Conservation (phyloP, 2,888 invertebrate genomes). For the Monoplex corrugatus region DNA sequence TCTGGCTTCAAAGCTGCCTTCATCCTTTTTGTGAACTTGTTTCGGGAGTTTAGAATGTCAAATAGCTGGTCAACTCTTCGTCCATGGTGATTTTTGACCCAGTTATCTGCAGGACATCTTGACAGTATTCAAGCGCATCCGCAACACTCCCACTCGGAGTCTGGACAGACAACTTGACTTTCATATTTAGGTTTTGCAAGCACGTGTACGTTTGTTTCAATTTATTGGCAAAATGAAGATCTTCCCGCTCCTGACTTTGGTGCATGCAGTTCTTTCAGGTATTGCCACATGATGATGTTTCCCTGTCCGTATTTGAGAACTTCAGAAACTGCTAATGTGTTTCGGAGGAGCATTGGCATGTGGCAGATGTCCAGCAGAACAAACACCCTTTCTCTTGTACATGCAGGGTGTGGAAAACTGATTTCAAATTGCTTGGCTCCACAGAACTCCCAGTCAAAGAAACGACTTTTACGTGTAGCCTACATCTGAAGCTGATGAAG, state of each 20-base stretch:
- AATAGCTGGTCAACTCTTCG: neutral
- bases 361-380: slow-evolving; percentile 20
- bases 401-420: neutral
- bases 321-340: neutral
- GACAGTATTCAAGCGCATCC: slow-evolving; percentile 26
- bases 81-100: slow-evolving; percentile 1
- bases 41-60: slow-evolving; percentile 14
- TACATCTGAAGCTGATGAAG: too few species aligned
- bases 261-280: neutral
- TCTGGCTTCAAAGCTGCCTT: slow-evolving; percentile 10
- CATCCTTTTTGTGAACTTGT: too few species aligned
- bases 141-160: slow-evolving; percentile 36
- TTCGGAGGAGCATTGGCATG: slow-evolving; percentile 4
- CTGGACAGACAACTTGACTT: slow-evolving; percentile 28
- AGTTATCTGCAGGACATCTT: neutral
- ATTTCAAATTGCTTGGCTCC: too few species aligned
- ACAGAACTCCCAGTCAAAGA: too few species aligned
- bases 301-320: slow-evolving; percentile 1
- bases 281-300: slow-evolving; percentile 26
- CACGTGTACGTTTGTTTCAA: neutral
- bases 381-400: neutral
- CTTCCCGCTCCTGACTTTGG: neutral
- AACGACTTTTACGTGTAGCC: too few species aligned
- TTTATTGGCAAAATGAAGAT: slow-evolving; percentile 3
- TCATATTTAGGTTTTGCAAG: neutral